These are phyloP conservation scores for Origma solitaria DNA, from an alignment of 2,113 vertebrate species.

Conservation along the genomic window DNA sequence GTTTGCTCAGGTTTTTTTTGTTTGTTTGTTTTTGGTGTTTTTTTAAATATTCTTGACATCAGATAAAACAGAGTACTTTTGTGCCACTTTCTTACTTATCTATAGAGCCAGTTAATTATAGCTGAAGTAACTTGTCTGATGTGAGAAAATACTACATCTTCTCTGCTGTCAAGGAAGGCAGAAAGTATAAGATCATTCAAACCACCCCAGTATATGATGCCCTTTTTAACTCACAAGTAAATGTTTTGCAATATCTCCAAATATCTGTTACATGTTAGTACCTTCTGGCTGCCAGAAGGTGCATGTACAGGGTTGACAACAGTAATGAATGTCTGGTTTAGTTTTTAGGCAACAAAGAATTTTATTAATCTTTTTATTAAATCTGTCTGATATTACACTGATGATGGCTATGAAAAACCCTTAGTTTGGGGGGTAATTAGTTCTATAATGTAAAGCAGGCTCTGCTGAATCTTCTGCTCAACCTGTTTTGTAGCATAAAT, in stretches of 20 bases:
- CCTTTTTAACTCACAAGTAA: neutral
- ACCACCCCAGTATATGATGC: neutral
- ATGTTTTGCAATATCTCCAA: neutral
- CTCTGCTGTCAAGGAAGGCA: neutral
- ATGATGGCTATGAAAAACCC: neutral
- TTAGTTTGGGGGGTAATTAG: neutral
- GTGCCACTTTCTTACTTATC: neutral
- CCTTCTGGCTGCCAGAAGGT: neutral
- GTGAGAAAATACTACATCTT: neutral
- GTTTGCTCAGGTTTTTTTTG: neutral
- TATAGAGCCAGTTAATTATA: neutral
- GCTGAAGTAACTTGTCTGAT: neutral
- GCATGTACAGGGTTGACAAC: neutral
- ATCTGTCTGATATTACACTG: neutral
- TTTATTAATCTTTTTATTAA: neutral
- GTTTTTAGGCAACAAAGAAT: neutral
- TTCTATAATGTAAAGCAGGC: neutral
- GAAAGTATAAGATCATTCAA: neutral
- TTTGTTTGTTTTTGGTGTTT: no score
- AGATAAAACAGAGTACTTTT: neutral
- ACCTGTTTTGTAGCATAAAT: neutral
- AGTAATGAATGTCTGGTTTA: neutral
- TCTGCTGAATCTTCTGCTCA: neutral
- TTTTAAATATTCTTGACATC: neutral
- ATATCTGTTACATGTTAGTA: neutral